Conservation (phyloP, 2,797 vertebrate species). For the Momotus momota region DNA sequence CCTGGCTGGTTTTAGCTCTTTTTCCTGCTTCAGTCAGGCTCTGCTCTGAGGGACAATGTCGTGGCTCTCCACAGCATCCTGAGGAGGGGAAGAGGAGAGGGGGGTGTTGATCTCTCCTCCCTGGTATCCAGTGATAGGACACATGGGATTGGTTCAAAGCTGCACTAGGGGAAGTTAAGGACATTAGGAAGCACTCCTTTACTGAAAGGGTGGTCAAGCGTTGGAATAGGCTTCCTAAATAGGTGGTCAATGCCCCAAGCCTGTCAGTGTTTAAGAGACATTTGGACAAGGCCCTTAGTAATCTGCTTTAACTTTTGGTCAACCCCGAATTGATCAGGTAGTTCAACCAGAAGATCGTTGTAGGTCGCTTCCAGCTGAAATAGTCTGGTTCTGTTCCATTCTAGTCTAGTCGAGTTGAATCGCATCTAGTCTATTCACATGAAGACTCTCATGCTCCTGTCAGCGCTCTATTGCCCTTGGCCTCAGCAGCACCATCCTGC, state of each 20-base stretch:
- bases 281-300: background rate
- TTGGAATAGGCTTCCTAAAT: background rate
- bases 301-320: background rate
- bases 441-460: rapidly evolving
- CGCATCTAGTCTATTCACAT: background rate
- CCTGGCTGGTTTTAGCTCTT: background rate
- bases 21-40: background rate
- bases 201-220: background rate
- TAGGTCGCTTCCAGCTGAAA: background rate
- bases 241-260: rapidly evolving
- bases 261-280: background rate
- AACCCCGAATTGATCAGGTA: background rate
- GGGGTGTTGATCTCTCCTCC: background rate
- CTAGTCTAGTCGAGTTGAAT: background rate
- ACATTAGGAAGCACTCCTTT: background rate
- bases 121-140: background rate
- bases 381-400: background rate
- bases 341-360: rapidly evolving
- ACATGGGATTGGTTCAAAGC: rapidly evolving
- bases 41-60: background rate
- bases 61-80: background rate
- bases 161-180: rapidly evolving
- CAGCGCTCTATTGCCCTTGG: background rate
- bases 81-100: background rate
- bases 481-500: rapidly evolving